Conservation (phyloP, 2,797 vertebrate species). For the Champsocephalus gunnari region DNA sequence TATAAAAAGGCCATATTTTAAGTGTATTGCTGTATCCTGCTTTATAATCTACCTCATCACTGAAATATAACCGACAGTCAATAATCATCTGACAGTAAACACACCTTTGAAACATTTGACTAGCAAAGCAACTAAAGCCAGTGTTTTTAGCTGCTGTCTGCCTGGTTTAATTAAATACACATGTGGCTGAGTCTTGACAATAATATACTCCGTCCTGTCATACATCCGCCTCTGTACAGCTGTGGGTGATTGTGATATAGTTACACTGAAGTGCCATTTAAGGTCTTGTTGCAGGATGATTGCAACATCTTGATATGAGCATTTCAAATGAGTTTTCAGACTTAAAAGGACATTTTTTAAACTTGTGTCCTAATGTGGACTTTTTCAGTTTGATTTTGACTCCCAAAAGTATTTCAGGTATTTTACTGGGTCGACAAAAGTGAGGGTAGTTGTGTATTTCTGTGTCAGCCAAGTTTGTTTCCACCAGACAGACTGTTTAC, state of each 20-base stretch:
- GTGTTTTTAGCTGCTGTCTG: slow-evolving; percentile 17
- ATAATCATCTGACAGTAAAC: not conserved
- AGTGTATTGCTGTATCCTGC: too few species aligned
- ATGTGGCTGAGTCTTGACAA: slow-evolving; percentile 48
- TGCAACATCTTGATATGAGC: not conserved
- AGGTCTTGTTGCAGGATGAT: not conserved
- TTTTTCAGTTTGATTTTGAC: not conserved
- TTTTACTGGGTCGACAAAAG: slow-evolving; percentile 4
- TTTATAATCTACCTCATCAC: not conserved
- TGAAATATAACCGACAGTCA: slow-evolving; percentile 14
- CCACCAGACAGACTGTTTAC: slow-evolving; percentile 70
- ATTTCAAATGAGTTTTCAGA: not conserved
- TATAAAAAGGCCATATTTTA: too few species aligned
- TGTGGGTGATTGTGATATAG: slow-evolving; percentile 16
- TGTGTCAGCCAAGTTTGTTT: slow-evolving; percentile 52
- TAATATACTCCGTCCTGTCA: not conserved
- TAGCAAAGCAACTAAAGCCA: slow-evolving; percentile 8
- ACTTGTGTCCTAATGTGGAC: not conserved
- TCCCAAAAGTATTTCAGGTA: not conserved
- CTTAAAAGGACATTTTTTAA: not conserved
- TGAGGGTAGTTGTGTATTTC: slow-evolving; percentile 3
- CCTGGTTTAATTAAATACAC: slow-evolving; percentile 32
- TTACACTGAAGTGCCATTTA: slow-evolving; percentile 1
- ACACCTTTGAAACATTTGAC: slow-evolving; percentile 22
- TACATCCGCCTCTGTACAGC: not conserved